phyloP scores from a whole-genome alignment of 2,113 vertebrate genomes.

The Perca fluviatilis region DNA sequence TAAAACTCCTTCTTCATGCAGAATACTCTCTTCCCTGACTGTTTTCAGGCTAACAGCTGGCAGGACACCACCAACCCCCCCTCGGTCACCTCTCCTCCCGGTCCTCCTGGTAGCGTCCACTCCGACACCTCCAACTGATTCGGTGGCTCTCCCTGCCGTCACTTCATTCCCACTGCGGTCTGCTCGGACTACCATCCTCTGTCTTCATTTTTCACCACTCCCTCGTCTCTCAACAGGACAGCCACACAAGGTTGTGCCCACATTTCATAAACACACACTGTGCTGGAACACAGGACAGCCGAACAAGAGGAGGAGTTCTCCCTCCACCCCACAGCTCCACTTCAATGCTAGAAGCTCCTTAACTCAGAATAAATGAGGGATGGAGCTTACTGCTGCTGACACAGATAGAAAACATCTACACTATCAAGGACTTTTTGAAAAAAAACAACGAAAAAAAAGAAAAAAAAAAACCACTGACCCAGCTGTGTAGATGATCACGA shows the following conservation, averaged over 20 bases:
- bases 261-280: constrained; percentile 70
- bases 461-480: constrained; percentile 63
- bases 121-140: constrained; percentile 90
- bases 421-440: constrained; percentile 64
- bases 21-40: constrained; percentile 9
- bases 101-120: constrained; percentile 87
- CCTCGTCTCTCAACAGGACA: constrained; percentile 39
- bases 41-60: constrained; percentile 89
- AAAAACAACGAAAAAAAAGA: constrained; percentile 22
- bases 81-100: constrained; percentile 85
- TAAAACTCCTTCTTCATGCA: constrained; percentile 26
- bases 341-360: constrained; percentile 41
- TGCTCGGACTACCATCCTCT: constrained; percentile 49
- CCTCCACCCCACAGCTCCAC: constrained; percentile 44
- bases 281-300: constrained; percentile 77
- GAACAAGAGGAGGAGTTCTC: constrained; percentile 52
- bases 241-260: constrained; percentile 43
- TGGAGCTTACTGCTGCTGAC: constrained; percentile 58
- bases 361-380: constrained; percentile 41
- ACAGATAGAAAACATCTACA: constrained; percentile 47
- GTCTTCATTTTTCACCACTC: constrained; percentile 30
- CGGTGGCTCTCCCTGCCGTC: constrained; percentile 53
- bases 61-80: constrained; percentile 87
- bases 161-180: constrained; percentile 57
- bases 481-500: constrained; percentile 73